Percentiles rank a stretch among this genome's conserved stretches.
These are phyloP conservation scores for Gorsachius goisagi DNA, from an alignment of 2,113 vertebrate genomes.

Conservation along the genomic window DNA sequence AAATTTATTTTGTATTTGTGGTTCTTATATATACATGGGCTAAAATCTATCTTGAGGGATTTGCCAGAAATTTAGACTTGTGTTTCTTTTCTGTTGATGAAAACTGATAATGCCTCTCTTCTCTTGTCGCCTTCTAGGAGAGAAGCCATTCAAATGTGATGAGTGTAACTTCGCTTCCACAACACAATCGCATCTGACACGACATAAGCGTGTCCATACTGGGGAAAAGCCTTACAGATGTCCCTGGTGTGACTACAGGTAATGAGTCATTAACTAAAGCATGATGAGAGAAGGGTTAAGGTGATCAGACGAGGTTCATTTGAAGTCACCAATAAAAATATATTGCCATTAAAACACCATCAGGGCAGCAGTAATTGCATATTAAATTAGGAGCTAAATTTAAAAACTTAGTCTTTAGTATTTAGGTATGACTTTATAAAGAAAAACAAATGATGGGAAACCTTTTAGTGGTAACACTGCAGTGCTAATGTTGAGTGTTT, in stretches of 20 bases:
- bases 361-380: conserved; percentile 80
- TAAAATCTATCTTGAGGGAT: not conserved
- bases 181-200: conserved; percentile 95
- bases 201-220: conserved; percentile 97
- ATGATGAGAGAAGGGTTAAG: conserved; percentile 75
- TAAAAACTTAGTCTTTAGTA: conserved; percentile 76
- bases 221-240: conserved; percentile 98
- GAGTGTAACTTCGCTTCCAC: conserved; percentile 97
- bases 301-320: conserved; percentile 76
- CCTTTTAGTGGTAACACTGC: conserved; percentile 49
- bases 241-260: conserved; percentile 99
- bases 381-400: conserved; percentile 84
- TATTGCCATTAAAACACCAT: conserved; percentile 81
- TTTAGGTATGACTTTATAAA: conserved; percentile 70
- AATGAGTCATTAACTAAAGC: conserved; percentile 60
- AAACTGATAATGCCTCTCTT: not conserved
- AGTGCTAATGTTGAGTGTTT: conserved; percentile 53
- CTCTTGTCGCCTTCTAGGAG: conserved; percentile 79
- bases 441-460: conserved; percentile 66
- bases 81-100: not conserved
- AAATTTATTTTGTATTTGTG: not conserved
- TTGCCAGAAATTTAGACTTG: not conserved
- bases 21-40: not conserved
- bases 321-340: conserved; percentile 69
- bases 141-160: conserved; percentile 96